Conservation (phyloP, 2,888 invertebrate genomes). For the Bhutanitis thaidina region DNA sequence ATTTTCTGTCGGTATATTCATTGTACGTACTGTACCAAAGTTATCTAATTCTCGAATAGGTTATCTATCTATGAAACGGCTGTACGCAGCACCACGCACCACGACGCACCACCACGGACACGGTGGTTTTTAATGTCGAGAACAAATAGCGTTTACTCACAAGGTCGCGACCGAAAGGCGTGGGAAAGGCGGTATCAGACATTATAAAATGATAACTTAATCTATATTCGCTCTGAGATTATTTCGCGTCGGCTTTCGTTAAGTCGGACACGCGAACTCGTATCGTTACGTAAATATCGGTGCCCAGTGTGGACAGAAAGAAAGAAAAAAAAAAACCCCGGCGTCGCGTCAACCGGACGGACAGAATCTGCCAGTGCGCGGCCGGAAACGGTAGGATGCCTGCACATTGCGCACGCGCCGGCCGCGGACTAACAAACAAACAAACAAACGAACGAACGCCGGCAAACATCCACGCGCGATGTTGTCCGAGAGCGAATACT, state of each 20-base stretch:
- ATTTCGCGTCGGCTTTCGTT: not conserved
- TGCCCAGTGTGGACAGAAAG: conserved; percentile 23
- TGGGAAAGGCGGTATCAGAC: conserved; percentile 5
- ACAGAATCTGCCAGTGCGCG: conserved; percentile 16
- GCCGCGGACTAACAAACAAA: conserved; percentile 30
- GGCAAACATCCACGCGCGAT: conserved; percentile 29
- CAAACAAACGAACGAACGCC: conserved; percentile 35
- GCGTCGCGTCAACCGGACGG: conserved; percentile 18
- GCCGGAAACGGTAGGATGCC: conserved; percentile 44
- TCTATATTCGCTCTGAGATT: conserved; percentile 11
- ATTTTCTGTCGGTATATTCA: no score
- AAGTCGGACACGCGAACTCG: not conserved
- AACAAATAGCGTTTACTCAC: not conserved
- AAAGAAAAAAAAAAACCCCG: no score
- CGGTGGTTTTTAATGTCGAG: conserved; percentile 19
- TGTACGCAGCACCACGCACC: no score
- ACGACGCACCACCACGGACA: no score
- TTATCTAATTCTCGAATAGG: no score
- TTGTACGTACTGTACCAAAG: no score
- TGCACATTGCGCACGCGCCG: conserved; percentile 40
- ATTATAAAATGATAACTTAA: not conserved
- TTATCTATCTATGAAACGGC: no score
- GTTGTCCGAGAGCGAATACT: conserved; percentile 21
- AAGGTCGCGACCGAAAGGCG: conserved; percentile 5
- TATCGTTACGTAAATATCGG: conserved; percentile 24